Evolutionary conservation across 2,888 invertebrate species (phyloP).

Genomic region (Tachina lurida): DNA sequence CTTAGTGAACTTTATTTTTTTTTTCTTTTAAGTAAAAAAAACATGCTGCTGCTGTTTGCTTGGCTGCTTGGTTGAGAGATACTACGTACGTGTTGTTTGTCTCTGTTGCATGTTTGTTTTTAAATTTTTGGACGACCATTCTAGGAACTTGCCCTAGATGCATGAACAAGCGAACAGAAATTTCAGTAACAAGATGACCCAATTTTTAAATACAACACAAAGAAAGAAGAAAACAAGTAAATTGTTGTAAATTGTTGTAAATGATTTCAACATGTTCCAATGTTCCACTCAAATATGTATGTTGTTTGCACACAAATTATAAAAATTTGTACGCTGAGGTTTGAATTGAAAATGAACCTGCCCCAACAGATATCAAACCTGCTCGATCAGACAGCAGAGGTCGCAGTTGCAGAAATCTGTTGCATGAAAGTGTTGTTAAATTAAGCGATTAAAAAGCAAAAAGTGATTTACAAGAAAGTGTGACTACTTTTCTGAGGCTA

Average conservation of each 20-base stretch:
- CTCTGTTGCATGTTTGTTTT: neutral
- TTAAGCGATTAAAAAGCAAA: neutral
- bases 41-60: no score
- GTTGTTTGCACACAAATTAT: neutral
- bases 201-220: slow-evolving; percentile 70
- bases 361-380: neutral
- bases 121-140: slow-evolving; percentile 75
- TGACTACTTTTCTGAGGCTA: neutral
- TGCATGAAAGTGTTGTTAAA: neutral
- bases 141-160: slow-evolving; percentile 83
- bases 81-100: neutral
- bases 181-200: slow-evolving; percentile 74
- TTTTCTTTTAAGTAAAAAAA: no score
- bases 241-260: neutral
- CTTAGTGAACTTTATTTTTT: no score
- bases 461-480: neutral
- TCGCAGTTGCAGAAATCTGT: neutral
- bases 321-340: neutral
- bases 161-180: slow-evolving; percentile 77
- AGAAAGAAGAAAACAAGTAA: neutral
- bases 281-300: neutral
- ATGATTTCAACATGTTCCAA: neutral
- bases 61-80: neutral
- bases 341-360: neutral
- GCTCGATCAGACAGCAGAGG: neutral